These are phyloP conservation scores for Chelonia mydas DNA, from an alignment of 2,797 vertebrate species.

Conservation along the genomic window DNA sequence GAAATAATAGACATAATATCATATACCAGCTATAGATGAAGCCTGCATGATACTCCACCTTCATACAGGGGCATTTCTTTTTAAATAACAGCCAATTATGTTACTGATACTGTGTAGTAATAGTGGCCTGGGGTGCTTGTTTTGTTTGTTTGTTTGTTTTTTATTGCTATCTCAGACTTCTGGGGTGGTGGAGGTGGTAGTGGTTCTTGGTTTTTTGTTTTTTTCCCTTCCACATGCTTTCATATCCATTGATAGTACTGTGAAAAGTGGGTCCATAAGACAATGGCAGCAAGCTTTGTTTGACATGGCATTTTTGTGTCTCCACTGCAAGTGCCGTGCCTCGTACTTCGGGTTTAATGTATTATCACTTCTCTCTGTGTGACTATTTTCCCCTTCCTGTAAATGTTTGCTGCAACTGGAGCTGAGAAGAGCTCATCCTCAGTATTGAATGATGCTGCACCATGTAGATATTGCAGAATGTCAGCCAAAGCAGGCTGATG, in stretches of 20 bases:
- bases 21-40: neutral
- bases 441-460: neutral
- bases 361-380: neutral
- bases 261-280: neutral
- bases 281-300: neutral
- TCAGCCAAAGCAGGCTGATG: conserved; percentile 17
- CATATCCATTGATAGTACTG: too few relatives aligned
- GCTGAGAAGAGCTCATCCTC: conserved; percentile 2
- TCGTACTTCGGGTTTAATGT: neutral
- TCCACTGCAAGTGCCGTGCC: rapidly evolving
- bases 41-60: neutral
- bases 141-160: neutral
- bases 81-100: neutral
- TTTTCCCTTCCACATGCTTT: neutral
- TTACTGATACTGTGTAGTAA: neutral
- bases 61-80: neutral
- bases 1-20: neutral
- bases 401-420: neutral
- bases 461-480: neutral
- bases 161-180: neutral
- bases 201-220: neutral
- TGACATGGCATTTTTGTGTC: neutral
- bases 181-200: neutral
- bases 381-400: neutral
- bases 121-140: neutral